These are phyloP conservation scores for Serilophus lunatus DNA, from an alignment of 2,113 vertebrate species.

Conservation along the genomic window DNA sequence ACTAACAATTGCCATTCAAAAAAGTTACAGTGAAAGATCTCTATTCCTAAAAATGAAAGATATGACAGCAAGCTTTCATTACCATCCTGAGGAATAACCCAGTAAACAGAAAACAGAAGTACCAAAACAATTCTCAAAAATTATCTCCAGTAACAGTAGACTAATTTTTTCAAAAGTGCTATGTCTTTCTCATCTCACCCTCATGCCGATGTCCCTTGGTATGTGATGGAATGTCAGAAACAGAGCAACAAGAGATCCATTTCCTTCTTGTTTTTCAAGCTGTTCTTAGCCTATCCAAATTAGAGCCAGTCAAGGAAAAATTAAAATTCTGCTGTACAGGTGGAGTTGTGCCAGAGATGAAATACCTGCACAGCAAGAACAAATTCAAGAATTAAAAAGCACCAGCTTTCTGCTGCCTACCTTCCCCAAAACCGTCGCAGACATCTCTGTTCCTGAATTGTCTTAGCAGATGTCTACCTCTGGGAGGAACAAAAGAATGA, in stretches of 20 bases:
- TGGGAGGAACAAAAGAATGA: background rate
- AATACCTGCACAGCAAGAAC: background rate
- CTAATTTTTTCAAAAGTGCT: background rate
- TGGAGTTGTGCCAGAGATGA: background rate
- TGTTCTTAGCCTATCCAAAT: background rate
- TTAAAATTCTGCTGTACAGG: background rate
- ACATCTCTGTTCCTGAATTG: background rate
- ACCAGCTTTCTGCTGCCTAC: background rate
- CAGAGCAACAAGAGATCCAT: background rate
- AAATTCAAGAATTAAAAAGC: background rate
- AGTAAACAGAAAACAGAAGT: background rate
- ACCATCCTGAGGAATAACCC: background rate
- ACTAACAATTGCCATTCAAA: background rate
- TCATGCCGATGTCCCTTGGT: background rate
- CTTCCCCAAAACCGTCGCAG: background rate
- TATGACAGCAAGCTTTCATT: background rate
- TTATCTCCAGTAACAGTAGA: background rate
- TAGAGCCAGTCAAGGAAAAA: background rate
- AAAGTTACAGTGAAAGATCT: background rate
- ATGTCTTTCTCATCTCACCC: background rate
- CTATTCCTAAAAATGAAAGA: background rate
- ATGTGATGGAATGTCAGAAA: background rate
- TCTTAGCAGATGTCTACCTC: background rate
- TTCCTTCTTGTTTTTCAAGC: background rate
- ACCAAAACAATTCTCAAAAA: background rate